Conservation (phyloP, 2,797 vertebrate genomes). For the Miichthys miiuy region DNA sequence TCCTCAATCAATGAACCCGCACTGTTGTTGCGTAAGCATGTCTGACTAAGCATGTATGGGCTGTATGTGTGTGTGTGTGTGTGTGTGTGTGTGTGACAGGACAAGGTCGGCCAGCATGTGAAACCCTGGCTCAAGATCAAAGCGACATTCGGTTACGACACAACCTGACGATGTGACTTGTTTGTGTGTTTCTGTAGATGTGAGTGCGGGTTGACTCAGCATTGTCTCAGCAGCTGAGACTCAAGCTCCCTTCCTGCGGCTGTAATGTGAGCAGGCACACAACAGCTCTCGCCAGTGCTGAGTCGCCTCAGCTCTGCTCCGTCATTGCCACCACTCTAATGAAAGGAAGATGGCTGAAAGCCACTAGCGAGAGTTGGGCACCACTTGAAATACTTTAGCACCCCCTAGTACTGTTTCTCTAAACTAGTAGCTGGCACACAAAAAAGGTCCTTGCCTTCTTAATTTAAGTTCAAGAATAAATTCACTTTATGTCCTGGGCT, state of each 20-base stretch:
- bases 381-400: slow-evolving; percentile 37
- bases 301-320: slow-evolving; percentile 41
- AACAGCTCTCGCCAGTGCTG: slow-evolving; percentile 53
- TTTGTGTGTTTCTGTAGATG: slow-evolving; percentile 21
- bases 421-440: neutral
- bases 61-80: slow-evolving; percentile 16
- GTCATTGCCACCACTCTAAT: slow-evolving; percentile 34
- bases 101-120: slow-evolving; percentile 47
- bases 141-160: slow-evolving; percentile 23
- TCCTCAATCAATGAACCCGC: slow-evolving; percentile 41
- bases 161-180: slow-evolving; percentile 16
- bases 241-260: slow-evolving; percentile 46
- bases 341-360: slow-evolving; percentile 32
- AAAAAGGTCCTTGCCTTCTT: neutral
- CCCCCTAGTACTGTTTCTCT: slow-evolving; percentile 12
- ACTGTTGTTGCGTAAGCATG: slow-evolving; percentile 44
- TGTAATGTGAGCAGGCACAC: slow-evolving; percentile 60
- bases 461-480: neutral
- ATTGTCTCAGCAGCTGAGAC: slow-evolving; percentile 63
- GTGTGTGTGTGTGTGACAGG: slow-evolving; percentile 23
- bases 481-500: too few species aligned
- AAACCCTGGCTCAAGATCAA: slow-evolving; percentile 28
- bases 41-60: slow-evolving; percentile 15
- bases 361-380: slow-evolving; percentile 1
- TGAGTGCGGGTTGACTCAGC: slow-evolving; percentile 60